Conservation (phyloP, 2,888 invertebrate species). For the Erpobdella octoculata region DNA sequence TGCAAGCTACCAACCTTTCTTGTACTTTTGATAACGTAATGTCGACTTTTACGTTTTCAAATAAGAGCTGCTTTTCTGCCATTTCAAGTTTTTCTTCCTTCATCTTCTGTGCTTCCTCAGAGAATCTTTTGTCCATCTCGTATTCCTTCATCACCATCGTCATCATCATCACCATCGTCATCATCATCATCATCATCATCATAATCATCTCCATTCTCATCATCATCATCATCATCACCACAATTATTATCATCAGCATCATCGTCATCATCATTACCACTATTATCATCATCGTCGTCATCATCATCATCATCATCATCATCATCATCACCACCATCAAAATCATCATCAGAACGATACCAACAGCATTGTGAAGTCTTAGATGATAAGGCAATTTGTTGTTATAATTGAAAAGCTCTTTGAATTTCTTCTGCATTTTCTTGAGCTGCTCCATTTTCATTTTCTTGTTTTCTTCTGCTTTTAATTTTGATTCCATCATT, state of each 20-base stretch:
- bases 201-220: slow-evolving; percentile 41
- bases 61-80: slow-evolving; percentile 49
- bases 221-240: slow-evolving; percentile 37
- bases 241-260: slow-evolving; percentile 38
- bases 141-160: slow-evolving; percentile 45
- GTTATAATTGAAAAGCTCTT: slow-evolving; percentile 47
- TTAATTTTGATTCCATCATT: background rate
- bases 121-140: slow-evolving; percentile 51
- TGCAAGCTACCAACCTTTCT: slow-evolving; percentile 41
- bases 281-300: slow-evolving; percentile 31
- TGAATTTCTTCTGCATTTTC: slow-evolving; percentile 47
- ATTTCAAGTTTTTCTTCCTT: slow-evolving; percentile 46
- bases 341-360: slow-evolving; percentile 22
- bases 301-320: slow-evolving; percentile 26
- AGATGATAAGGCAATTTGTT: slow-evolving; percentile 46
- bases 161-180: slow-evolving; percentile 37
- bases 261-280: slow-evolving; percentile 24
- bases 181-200: slow-evolving; percentile 1
- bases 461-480: slow-evolving; percentile 47
- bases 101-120: slow-evolving; percentile 45
- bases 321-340: slow-evolving; percentile 24
- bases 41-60: slow-evolving; percentile 51
- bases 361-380: slow-evolving; percentile 45
- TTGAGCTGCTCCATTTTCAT: slow-evolving; percentile 46
- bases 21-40: slow-evolving; percentile 48